These are phyloP conservation scores for Trachelus stipa DNA, from an alignment of 2,888 invertebrate genomes.

Conservation along the genomic window DNA sequence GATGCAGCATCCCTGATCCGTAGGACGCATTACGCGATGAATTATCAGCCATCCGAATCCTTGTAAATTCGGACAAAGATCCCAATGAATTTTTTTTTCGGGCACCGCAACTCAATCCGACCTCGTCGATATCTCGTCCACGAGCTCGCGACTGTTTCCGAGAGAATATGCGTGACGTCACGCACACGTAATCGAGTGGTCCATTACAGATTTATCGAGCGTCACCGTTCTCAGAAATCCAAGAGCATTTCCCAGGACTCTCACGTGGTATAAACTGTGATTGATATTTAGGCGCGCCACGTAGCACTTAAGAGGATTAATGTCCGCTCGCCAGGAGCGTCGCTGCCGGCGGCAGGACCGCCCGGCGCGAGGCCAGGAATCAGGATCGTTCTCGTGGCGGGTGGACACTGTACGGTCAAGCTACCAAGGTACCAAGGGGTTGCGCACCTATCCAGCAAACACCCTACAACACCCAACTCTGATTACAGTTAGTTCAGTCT, in stretches of 20 bases:
- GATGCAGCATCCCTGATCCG: neutral
- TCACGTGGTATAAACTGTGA: conserved; percentile 50
- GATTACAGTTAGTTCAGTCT: conserved; percentile 62
- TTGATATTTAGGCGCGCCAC: conserved; percentile 62
- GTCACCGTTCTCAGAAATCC: neutral
- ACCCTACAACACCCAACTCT: conserved; percentile 54
- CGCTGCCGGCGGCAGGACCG: conserved; percentile 14
- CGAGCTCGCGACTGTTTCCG: neutral
- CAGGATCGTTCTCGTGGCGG: conserved; percentile 33
- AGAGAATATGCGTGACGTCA: too few relatives aligned
- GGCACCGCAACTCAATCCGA: too few relatives aligned
- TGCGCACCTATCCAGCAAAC: conserved; percentile 29
- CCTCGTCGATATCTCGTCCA: too few relatives aligned
- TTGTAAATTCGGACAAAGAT: neutral
- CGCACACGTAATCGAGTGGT: neutral
- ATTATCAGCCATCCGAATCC: neutral
- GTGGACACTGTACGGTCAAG: conserved; percentile 23
- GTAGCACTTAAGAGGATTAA: conserved; percentile 63
- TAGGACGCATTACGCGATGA: neutral
- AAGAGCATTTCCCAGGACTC: neutral
- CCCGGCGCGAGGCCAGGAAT: conserved; percentile 9
- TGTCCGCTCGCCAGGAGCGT: conserved; percentile 42
- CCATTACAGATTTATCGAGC: neutral
- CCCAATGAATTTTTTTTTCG: neutral
- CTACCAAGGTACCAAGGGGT: conserved; percentile 22